phyloP scores from a whole-genome alignment of 2,888 invertebrate species.

The Archaeoteleia sp. region DNA sequence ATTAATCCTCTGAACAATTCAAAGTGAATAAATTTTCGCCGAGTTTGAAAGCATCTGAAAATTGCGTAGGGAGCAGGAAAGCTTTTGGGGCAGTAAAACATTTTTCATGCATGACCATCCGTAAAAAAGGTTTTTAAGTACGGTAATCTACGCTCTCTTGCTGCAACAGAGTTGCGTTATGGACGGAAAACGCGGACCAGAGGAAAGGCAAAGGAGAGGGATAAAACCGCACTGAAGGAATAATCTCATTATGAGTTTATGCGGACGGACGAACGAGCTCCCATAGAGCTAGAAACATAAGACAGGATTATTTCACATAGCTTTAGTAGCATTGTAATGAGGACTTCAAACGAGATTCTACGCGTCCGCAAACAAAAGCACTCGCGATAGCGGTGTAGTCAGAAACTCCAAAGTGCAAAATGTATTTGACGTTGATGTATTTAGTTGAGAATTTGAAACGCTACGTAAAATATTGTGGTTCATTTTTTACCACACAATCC shows the following conservation, averaged over 20 bases:
- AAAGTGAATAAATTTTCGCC: too few relatives aligned
- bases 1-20: too few relatives aligned
- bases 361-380: constrained; percentile 32
- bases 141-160: constrained; percentile 26
- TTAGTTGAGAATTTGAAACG: constrained; percentile 15
- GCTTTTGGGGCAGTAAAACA: not conserved
- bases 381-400: constrained; percentile 21
- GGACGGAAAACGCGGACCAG: constrained; percentile 18
- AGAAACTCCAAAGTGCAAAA: constrained; percentile 8
- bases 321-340: constrained; percentile 41
- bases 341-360: constrained; percentile 43
- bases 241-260: constrained; percentile 48
- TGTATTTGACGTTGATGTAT: constrained; percentile 24
- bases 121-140: constrained; percentile 16
- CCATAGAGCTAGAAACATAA: constrained; percentile 28
- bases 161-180: constrained; percentile 9
- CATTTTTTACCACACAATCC: too few relatives aligned
- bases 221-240: constrained; percentile 36
- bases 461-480: too few relatives aligned
- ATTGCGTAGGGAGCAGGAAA: too few relatives aligned
- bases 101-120: constrained; percentile 7
- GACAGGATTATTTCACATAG: constrained; percentile 32
- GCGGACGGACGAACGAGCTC: constrained; percentile 23
- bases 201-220: constrained; percentile 4
- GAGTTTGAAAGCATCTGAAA: too few relatives aligned